These are phyloP conservation scores for Isoperla grammatica DNA, from an alignment of 2,888 invertebrate species.

Conservation along the genomic window DNA sequence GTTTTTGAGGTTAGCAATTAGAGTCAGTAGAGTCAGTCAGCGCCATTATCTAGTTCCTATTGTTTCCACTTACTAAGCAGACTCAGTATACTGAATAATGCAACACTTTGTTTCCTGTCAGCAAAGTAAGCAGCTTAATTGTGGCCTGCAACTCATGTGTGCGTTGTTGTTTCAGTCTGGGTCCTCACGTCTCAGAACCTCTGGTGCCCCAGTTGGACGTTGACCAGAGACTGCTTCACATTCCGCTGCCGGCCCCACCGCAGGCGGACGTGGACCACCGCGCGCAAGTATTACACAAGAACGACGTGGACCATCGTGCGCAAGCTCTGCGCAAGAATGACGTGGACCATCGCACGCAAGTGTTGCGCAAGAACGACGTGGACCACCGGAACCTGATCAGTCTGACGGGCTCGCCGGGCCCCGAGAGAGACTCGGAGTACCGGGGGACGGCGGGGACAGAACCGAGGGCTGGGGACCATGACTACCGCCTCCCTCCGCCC, in stretches of 20 bases:
- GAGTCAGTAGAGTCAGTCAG: too few relatives aligned
- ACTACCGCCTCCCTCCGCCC: slow-evolving; percentile 3
- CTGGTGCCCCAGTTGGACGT: neutral
- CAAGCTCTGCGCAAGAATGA: slow-evolving; percentile 16
- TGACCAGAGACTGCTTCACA: neutral
- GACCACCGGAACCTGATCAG: slow-evolving; percentile 67
- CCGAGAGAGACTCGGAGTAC: slow-evolving; percentile 27
- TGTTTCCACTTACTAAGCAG: too few relatives aligned
- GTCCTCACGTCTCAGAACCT: too few relatives aligned
- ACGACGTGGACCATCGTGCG: slow-evolving; percentile 42
- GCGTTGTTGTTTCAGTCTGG: too few relatives aligned
- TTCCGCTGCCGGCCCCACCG: neutral
- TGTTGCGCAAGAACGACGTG: slow-evolving; percentile 29
- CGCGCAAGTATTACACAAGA: slow-evolving; percentile 21
- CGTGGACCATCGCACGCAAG: slow-evolving; percentile 28
- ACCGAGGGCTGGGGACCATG: slow-evolving; percentile 24
- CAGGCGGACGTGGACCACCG: slow-evolving; percentile 9
- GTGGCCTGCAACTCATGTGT: too few relatives aligned
- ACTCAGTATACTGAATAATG: too few relatives aligned
- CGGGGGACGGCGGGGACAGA: slow-evolving; percentile 20
- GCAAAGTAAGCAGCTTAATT: too few relatives aligned
- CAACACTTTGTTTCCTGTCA: too few relatives aligned
- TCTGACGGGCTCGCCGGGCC: slow-evolving; percentile 64
- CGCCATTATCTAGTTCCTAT: too few relatives aligned
- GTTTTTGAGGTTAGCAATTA: too few relatives aligned